phyloP scores from a whole-genome alignment of 2,113 vertebrate genomes.

The Dromiciops gliroides region DNA sequence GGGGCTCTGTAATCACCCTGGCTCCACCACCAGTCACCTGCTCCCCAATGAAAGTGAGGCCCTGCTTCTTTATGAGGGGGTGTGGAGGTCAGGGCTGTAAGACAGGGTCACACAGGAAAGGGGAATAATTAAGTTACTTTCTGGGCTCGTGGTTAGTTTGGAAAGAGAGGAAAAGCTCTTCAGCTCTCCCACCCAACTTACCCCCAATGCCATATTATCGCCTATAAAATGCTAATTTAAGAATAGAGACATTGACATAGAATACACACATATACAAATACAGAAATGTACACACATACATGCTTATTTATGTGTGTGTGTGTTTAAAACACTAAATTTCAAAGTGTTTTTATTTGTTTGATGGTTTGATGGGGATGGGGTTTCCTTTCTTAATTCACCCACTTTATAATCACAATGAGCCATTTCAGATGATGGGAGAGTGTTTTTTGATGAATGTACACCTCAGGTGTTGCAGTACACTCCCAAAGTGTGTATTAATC shows the following conservation, averaged over 20 bases:
- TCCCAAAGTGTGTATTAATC: constrained; percentile 12
- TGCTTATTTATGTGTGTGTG: neutral
- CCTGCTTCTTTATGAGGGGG: neutral
- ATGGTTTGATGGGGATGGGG: neutral
- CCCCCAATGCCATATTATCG: neutral
- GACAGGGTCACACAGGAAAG: neutral
- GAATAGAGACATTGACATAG: neutral
- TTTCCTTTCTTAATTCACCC: fast-evolving
- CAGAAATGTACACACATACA: neutral
- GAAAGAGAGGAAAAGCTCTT: neutral
- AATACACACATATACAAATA: neutral
- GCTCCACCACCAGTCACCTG: neutral
- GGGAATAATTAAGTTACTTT: neutral
- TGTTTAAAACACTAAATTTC: neutral
- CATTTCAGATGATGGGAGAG: neutral
- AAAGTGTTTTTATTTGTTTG: neutral
- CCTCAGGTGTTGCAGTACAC: neutral
- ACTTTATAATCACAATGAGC: neutral
- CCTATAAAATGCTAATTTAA: neutral
- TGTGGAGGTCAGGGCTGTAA: neutral
- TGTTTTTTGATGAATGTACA: neutral
- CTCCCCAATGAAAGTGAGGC: neutral
- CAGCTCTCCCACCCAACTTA: neutral
- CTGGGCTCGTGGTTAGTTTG: neutral
- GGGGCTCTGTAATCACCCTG: neutral